These are phyloP conservation scores for Daboia siamensis DNA, from an alignment of 2,113 vertebrate genomes.

Conservation along the genomic window DNA sequence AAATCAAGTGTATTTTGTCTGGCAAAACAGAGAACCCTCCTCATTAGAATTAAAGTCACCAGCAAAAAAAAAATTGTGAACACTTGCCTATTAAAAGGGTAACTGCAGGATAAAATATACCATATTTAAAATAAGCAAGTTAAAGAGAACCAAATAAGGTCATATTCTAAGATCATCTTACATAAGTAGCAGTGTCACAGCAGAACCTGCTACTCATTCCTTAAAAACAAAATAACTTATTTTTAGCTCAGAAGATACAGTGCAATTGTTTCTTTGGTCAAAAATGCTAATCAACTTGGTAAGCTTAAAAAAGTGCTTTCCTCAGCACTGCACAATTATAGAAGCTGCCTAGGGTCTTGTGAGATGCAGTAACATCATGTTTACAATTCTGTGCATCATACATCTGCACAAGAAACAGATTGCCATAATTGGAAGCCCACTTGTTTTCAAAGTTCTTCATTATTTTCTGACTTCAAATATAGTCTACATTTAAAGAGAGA, in stretches of 20 bases:
- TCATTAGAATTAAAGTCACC: neutral
- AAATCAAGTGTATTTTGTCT: neutral
- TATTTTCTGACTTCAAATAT: neutral
- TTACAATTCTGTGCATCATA: neutral
- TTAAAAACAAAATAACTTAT: constrained; percentile 29
- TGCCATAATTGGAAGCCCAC: neutral
- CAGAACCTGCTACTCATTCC: constrained; percentile 25
- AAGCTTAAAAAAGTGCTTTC: constrained; percentile 8
- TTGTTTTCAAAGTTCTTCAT: neutral
- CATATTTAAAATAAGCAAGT: neutral
- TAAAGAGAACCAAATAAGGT: neutral
- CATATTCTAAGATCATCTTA: constrained; percentile 17
- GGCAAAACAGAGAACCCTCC: neutral
- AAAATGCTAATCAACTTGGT: constrained; percentile 5
- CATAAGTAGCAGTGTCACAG: constrained; percentile 17
- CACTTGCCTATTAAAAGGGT: neutral
- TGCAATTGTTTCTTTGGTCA: constrained; percentile 27
- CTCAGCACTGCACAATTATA: neutral
- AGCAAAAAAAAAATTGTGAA: neutral
- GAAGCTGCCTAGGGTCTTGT: neutral
- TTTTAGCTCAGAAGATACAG: constrained; percentile 37
- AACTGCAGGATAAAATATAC: neutral
- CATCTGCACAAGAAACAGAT: neutral
- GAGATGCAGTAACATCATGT: constrained; percentile 4
- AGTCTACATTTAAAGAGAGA: neutral